These are phyloP conservation scores for Papilio protenor DNA, from an alignment of 2,888 invertebrate species.

Conservation along the genomic window DNA sequence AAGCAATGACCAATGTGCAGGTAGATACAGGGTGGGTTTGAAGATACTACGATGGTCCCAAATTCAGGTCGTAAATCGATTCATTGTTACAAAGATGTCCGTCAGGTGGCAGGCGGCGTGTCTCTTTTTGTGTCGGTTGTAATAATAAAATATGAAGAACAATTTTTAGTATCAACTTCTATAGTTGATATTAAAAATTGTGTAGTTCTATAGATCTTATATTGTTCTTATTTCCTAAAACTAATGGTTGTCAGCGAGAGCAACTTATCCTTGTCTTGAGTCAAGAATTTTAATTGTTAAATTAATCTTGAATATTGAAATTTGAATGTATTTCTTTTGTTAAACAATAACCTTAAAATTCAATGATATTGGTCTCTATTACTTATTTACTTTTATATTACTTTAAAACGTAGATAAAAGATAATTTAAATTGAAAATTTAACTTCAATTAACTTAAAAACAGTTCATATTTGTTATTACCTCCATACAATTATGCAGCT, in stretches of 20 bases:
- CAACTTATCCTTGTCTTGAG: too few relatives aligned
- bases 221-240: too few relatives aligned
- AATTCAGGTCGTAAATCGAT: conserved; percentile 39
- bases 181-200: too few relatives aligned
- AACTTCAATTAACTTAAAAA: conserved; percentile 22
- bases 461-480: not conserved
- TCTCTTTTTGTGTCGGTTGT: conserved; percentile 30
- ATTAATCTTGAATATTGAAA: not conserved
- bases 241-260: too few relatives aligned
- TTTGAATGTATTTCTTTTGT: not conserved
- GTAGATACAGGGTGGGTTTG: conserved; percentile 34
- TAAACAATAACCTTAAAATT: not conserved
- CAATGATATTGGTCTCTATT: not conserved
- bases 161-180: too few relatives aligned
- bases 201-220: too few relatives aligned
- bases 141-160: not conserved
- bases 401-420: not conserved
- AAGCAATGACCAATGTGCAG: conserved; percentile 37
- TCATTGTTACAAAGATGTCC: conserved; percentile 27
- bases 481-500: conserved; percentile 2
- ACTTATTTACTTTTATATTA: not conserved
- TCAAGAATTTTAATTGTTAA: too few relatives aligned
- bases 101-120: conserved; percentile 38
- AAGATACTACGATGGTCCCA: conserved; percentile 10
- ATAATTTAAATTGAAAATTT: not conserved